These are phyloP conservation scores for Littorina saxatilis DNA, from an alignment of 1,140 invertebrate species.

Conservation along the genomic window DNA sequence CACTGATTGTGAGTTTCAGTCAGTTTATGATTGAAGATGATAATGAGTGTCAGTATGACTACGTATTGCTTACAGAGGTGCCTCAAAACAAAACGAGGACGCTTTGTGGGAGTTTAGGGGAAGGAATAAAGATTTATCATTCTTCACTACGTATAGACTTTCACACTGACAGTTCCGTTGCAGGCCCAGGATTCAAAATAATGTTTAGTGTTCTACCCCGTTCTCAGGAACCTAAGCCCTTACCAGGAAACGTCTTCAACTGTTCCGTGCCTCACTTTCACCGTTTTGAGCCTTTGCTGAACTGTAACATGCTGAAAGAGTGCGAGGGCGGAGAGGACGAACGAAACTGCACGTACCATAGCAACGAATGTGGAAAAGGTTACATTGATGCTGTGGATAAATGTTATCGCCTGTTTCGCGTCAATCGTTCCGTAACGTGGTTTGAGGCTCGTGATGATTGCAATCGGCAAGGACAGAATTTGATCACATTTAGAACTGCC, in stretches of 20 bases:
- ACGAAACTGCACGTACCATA: background rate
- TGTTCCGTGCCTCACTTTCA: slow-evolving; percentile 7
- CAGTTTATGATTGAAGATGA: too few relatives aligned
- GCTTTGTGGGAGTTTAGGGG: too few relatives aligned
- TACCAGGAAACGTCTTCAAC: background rate
- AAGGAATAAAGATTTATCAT: background rate
- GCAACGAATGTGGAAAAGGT: background rate
- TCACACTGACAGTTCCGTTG: background rate
- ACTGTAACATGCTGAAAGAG: background rate
- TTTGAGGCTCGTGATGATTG: background rate
- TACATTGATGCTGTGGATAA: background rate
- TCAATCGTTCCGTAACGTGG: background rate
- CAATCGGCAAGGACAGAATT: background rate
- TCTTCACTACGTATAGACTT: background rate
- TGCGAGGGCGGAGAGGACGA: background rate
- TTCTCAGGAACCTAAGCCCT: background rate
- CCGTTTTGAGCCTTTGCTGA: background rate
- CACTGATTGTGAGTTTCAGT: too few relatives aligned
- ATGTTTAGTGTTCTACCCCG: background rate
- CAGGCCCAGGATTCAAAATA: background rate
- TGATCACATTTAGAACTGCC: background rate
- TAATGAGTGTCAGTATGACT: too few relatives aligned
- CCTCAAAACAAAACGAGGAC: too few relatives aligned
- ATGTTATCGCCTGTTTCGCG: background rate
- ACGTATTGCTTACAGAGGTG: too few relatives aligned